Evolutionary conservation across 53 echinoderm and acorn worm species (phyloP).

Genomic region (Paracentrotus lividus): DNA sequence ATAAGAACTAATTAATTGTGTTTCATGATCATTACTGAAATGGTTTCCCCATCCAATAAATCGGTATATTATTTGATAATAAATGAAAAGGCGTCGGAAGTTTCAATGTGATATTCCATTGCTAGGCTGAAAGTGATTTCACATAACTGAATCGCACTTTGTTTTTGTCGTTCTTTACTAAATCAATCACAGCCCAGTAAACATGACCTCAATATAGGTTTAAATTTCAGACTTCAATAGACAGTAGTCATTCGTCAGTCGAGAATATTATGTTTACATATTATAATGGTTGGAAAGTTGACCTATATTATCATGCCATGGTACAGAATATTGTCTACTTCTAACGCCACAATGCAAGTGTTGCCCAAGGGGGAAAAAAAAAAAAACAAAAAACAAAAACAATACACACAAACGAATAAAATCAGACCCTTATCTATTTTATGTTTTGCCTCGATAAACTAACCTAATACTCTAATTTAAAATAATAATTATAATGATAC

Average conservation of each 20-base stretch:
- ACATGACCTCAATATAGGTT: neutral
- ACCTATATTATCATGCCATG: too few relatives aligned
- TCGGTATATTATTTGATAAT: neutral
- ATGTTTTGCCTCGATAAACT: too few relatives aligned
- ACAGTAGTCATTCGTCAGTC: neutral
- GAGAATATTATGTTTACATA: neutral
- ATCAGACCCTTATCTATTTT: too few relatives aligned
- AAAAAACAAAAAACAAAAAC: too few relatives aligned
- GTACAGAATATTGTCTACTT: too few relatives aligned
- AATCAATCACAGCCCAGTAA: neutral
- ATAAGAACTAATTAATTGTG: neutral
- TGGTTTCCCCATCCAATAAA: slow-evolving; percentile 9
- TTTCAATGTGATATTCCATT: too few relatives aligned
- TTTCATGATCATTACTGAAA: neutral
- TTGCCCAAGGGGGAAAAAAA: too few relatives aligned
- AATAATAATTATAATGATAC: too few relatives aligned
- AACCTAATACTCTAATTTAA: too few relatives aligned
- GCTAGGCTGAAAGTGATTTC: neutral
- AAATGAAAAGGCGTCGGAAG: neutral
- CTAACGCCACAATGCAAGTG: too few relatives aligned
- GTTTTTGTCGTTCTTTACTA: neutral
- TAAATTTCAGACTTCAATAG: neutral
- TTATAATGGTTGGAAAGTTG: too few relatives aligned
- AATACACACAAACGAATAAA: too few relatives aligned
- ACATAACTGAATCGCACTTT: neutral